phyloP scores from a whole-genome alignment of 2,888 invertebrate species.

The Stenichneumon culpator region DNA sequence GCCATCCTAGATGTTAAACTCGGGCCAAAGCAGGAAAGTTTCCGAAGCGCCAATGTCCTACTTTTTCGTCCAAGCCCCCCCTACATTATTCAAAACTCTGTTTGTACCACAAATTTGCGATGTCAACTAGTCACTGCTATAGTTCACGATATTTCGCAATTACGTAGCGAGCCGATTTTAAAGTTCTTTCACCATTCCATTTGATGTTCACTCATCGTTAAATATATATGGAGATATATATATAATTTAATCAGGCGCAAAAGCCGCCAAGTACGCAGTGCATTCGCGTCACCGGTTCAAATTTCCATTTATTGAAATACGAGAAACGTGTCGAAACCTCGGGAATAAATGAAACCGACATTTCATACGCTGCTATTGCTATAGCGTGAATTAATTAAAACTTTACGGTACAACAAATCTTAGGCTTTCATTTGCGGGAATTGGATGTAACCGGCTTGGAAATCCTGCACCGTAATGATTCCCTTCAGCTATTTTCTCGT shows the following conservation, averaged over 20 bases:
- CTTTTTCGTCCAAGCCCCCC: constrained; percentile 15
- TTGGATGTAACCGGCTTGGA: not conserved
- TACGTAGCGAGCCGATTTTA: not conserved
- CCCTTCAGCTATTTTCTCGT: not conserved
- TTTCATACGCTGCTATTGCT: not conserved
- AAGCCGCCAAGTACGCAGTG: not conserved
- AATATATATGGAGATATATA: not conserved
- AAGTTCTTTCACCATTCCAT: not conserved
- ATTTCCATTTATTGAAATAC: constrained; percentile 16
- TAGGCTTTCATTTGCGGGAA: constrained; percentile 2
- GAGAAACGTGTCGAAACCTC: not conserved
- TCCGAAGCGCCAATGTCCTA: constrained; percentile 40
- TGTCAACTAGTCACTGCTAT: not conserved
- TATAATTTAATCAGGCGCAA: not conserved
- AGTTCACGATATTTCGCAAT: constrained; percentile 6
- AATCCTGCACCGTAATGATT: not conserved
- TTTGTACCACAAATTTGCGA: not conserved
- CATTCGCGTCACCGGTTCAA: not conserved
- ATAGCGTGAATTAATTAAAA: constrained; percentile 17
- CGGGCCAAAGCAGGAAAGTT: constrained; percentile 31
- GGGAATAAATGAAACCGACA: not conserved
- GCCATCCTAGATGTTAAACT: constrained; percentile 46
- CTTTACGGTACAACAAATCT: constrained; percentile 1
- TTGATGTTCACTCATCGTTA: not conserved
- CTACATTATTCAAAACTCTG: constrained; percentile 26